Evolutionary conservation across 92 coral and sea anemone genomes (phyloP).

Genomic region (Palythoa heliodiscus): DNA sequence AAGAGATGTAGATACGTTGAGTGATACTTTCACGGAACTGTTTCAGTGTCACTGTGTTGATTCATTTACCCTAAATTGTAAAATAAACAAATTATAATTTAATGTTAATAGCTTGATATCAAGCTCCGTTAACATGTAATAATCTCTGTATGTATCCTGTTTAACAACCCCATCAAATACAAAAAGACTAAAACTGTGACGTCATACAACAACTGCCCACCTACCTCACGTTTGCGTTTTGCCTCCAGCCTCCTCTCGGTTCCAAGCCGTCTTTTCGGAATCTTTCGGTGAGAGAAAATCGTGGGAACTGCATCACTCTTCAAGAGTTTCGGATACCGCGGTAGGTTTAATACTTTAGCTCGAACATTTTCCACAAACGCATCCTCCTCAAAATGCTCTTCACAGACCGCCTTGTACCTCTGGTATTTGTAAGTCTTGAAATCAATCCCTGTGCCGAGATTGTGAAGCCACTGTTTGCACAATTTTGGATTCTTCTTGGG

Average conservation of each 20-base stretch:
- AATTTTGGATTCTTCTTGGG: slow-evolving; percentile 25
- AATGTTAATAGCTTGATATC: no score
- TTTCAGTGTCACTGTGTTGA: no score
- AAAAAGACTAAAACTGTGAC: background rate
- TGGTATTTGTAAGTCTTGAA: slow-evolving; percentile 8
- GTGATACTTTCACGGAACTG: no score
- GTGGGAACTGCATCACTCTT: slow-evolving; percentile 35
- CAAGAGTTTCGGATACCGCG: slow-evolving; percentile 21
- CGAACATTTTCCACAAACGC: slow-evolving; percentile 16
- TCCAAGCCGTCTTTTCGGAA: slow-evolving; percentile 24
- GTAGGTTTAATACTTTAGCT: slow-evolving; percentile 36
- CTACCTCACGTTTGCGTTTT: slow-evolving; percentile 29
- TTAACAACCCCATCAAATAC: no score
- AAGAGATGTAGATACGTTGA: no score
- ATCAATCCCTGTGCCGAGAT: slow-evolving; percentile 33
- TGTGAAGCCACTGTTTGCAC: slow-evolving; percentile 41
- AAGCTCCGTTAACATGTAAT: no score
- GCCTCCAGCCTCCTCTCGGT: slow-evolving; percentile 32
- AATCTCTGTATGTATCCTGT: no score
- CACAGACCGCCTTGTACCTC: background rate
- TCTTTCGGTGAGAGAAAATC: slow-evolving; percentile 28
- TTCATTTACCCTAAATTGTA: no score
- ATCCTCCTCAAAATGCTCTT: slow-evolving; percentile 35
- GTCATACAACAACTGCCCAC: background rate
- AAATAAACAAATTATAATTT: no score